Evolutionary conservation across 2,797 vertebrate genomes (phyloP).

Genomic region (Myotis findleyi): DNA sequence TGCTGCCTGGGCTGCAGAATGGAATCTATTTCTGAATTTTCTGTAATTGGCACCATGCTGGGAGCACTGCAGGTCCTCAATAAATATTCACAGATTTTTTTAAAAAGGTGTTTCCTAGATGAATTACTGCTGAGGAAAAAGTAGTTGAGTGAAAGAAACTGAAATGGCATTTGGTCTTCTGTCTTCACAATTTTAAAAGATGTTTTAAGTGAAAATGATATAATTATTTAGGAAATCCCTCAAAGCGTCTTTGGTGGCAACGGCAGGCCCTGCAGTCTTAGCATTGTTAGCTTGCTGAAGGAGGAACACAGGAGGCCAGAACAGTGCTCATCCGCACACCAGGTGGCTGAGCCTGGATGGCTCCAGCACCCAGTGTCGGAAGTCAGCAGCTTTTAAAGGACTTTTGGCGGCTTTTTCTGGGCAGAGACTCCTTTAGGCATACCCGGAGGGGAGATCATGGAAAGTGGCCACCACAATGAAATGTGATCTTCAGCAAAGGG

Average conservation of each 20-base stretch:
- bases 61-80: neutral
- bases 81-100: neutral
- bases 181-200: neutral
- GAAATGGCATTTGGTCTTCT: neutral
- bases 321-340: no score
- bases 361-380: no score
- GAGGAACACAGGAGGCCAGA: no score
- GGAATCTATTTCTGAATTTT: neutral
- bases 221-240: neutral
- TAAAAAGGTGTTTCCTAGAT: neutral
- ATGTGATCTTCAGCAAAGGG: no score
- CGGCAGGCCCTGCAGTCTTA: neutral
- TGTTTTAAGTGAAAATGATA: neutral
- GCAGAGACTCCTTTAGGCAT: no score
- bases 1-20: neutral
- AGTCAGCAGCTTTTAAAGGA: no score
- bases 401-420: no score
- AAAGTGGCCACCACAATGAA: no score
- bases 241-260: neutral
- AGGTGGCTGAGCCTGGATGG: no score
- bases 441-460: no score
- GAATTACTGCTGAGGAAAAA: neutral
- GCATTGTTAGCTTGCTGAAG: no score
- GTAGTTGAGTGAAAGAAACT: neutral
- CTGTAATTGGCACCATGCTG: neutral